phyloP scores from a whole-genome alignment of 2,113 vertebrate species.

The Mohoua ochrocephala region DNA sequence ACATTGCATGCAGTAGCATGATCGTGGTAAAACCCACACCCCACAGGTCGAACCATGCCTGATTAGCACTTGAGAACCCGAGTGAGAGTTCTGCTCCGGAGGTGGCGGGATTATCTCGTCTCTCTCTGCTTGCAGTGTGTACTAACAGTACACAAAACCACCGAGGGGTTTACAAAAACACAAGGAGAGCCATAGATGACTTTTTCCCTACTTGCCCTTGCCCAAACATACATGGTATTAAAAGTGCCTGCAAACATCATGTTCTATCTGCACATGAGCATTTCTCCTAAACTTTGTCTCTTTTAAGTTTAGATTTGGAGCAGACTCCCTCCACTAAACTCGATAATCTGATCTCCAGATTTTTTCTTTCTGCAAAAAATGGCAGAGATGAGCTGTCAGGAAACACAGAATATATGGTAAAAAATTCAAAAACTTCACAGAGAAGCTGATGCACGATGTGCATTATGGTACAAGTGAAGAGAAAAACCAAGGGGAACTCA shows the following conservation, averaged over 20 bases:
- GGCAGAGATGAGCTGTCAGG: background rate
- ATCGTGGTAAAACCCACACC: background rate
- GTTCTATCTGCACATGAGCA: rapidly evolving
- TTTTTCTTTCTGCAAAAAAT: background rate
- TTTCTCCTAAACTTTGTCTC: background rate
- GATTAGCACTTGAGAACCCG: background rate
- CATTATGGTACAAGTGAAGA: background rate
- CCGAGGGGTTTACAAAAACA: background rate
- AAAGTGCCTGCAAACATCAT: background rate
- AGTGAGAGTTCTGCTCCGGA: background rate
- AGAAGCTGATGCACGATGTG: background rate
- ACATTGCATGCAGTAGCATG: rapidly evolving
- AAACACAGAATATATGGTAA: background rate
- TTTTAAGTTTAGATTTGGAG: background rate
- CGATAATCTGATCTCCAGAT: background rate
- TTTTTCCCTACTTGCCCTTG: background rate
- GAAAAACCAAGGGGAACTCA: background rate
- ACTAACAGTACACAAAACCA: background rate
- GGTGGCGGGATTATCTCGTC: background rate
- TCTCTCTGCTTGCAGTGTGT: background rate
- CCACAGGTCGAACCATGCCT: background rate
- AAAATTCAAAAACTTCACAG: background rate
- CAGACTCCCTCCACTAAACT: background rate
- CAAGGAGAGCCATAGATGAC: rapidly evolving
- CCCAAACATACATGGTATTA: background rate